Evolutionary conservation across 2,113 vertebrate species (phyloP).

Genomic region (Epinephelus lanceolatus): DNA sequence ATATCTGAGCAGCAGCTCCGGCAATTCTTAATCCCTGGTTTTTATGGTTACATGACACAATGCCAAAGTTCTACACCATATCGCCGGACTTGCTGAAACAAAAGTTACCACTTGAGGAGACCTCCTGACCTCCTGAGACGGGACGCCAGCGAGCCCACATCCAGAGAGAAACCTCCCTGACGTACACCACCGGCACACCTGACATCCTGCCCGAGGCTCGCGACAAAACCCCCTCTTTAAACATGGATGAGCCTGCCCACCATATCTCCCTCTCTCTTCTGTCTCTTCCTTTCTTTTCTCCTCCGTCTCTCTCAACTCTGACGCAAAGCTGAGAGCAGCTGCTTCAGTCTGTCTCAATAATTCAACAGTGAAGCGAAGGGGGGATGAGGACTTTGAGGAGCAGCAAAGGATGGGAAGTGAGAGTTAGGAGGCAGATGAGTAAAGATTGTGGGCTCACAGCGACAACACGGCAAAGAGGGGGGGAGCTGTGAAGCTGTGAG

Average conservation of each 20-base stretch:
- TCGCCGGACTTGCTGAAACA: not conserved
- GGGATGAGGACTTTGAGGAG: conserved; percentile 65
- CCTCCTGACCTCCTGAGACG: conserved; percentile 59
- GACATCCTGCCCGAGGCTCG: conserved; percentile 77
- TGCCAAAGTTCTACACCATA: not conserved
- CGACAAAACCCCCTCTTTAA: conserved; percentile 83
- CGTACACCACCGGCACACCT: conserved; percentile 71
- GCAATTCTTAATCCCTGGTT: not conserved
- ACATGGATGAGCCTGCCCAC: conserved; percentile 82
- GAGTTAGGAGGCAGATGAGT: conserved; percentile 41
- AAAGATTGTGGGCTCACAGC: not conserved
- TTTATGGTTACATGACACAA: not conserved
- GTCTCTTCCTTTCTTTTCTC: conserved; percentile 36
- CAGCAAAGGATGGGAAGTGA: conserved; percentile 47
- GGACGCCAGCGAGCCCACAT: conserved; percentile 48
- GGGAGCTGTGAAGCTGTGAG: not conserved
- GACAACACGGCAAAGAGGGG: not conserved
- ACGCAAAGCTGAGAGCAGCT: conserved; percentile 76
- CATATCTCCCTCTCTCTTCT: conserved; percentile 44
- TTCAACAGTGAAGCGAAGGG: conserved; percentile 70
- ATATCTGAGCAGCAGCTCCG: not conserved
- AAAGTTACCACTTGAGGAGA: conserved; percentile 25
- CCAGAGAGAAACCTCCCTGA: conserved; percentile 59
- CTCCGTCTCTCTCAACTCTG: conserved; percentile 56
- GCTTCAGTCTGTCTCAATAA: conserved; percentile 82